Base-by-base conservation (phyloP, 2,113 vertebrate species). In the Lipophrys pholis region DNA sequence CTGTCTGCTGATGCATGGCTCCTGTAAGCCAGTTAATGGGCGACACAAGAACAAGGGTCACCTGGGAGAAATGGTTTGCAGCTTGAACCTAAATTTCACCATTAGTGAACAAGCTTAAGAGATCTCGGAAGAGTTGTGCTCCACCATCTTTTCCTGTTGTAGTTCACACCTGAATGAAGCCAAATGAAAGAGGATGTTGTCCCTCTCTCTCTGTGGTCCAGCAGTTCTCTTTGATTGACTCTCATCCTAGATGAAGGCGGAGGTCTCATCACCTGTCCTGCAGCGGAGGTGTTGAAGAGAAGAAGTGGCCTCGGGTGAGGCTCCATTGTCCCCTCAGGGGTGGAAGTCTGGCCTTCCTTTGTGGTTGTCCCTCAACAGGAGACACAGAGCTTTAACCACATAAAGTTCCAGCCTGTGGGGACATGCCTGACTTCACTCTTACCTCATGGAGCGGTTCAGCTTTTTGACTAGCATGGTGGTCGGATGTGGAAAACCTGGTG, bases 291-390 rank as follows among this genome's bases (percentile, higher is more conserved):
- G 88, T 79, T 89, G 83, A 84, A 14, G 52, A 78, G 57, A 52
- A 39, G 76, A 81, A 90, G 89, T 85, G 86, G 57, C 63, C 38
- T 7, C 58, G 43, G 87, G 81, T 87, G 83, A 86, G 80, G 30
- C 49, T 12, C 65, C 50, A 87, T 93, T 92, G 87, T 90, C 60
- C 69, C 60, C 68, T 66, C 49, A 70, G 80, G 85, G 78, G 57
- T 68, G 73, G 73, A 73, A 21, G 78, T 78, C 59, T 46, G 52
- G 56, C 10, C 49, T 50, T 12, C 75, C 46, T 90, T 87, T 90
- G 80, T 89, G 75, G 41, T 17, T 30, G 54, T 76, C 78, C 64
- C 53, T 84, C 72, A 82, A 76, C 85, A 84, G 82, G 59, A 92
- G 64, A 83, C 84, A 17, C 36, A 21, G 62, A 46, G 69, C 60